Conservation (phyloP, 2,797 vertebrate genomes). For the Gymnoscopelus microlampas region DNA sequence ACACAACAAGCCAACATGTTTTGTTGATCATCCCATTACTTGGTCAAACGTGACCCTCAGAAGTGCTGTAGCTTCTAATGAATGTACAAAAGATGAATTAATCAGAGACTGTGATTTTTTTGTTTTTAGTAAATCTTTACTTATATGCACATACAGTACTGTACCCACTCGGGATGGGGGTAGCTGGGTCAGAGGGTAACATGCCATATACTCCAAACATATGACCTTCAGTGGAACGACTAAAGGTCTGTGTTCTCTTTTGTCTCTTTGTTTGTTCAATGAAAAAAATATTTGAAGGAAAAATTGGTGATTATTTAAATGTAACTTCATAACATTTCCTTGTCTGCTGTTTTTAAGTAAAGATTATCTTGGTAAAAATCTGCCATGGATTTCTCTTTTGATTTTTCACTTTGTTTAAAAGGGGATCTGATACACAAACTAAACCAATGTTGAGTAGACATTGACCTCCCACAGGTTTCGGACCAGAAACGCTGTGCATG, state of each 20-base stretch:
- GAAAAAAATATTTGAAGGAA: slow-evolving; percentile 38
- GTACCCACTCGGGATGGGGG: slow-evolving; percentile 23
- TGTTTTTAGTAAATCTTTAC: slow-evolving; percentile 6
- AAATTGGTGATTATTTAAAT: slow-evolving; percentile 30
- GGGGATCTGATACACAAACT: neutral
- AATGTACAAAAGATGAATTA: slow-evolving; percentile 68
- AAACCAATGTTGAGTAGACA: neutral
- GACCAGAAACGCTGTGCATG: neutral
- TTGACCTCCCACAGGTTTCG: neutral
- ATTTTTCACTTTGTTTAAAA: slow-evolving; percentile 7
- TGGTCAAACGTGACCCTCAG: slow-evolving; percentile 36
- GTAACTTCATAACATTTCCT: slow-evolving; percentile 22
- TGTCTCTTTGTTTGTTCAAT: slow-evolving; percentile 30
- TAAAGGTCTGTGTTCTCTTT: slow-evolving; percentile 4
- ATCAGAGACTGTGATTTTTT: slow-evolving; percentile 57
- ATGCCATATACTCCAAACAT: slow-evolving; percentile 15
- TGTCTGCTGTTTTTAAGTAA: slow-evolving; percentile 51
- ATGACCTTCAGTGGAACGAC: slow-evolving; percentile 5
- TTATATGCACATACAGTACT: slow-evolving; percentile 51
- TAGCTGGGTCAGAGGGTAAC: slow-evolving; percentile 16
- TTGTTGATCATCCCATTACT: slow-evolving; percentile 13
- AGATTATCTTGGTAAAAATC: slow-evolving; percentile 36
- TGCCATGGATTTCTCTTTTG: neutral
- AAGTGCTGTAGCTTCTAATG: slow-evolving; percentile 65
- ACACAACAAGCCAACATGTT: slow-evolving; percentile 23